phyloP scores from a whole-genome alignment of 2,888 invertebrate genomes.

The Ichneumon xanthorius region DNA sequence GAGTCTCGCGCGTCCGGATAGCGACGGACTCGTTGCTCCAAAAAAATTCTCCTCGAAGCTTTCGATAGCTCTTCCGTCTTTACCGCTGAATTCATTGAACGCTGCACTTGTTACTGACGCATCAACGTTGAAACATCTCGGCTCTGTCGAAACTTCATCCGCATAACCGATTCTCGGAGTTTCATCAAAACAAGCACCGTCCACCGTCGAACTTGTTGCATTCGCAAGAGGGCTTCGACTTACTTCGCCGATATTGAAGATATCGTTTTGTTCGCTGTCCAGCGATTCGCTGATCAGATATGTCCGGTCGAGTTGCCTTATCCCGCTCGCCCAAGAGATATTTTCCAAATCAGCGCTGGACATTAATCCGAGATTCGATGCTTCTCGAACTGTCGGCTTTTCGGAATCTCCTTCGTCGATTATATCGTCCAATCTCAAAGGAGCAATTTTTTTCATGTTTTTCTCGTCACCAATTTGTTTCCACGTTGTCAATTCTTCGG shows the following conservation, averaged over 20 bases:
- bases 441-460: conserved; percentile 4
- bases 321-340: conserved; percentile 48
- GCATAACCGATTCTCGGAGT: conserved; percentile 3
- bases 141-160: background rate
- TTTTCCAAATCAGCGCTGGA: conserved; percentile 3
- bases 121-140: background rate
- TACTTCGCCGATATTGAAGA: background rate
- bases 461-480: conserved; percentile 71
- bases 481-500: conserved; percentile 73
- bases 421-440: conserved; percentile 31
- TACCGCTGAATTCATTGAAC: background rate
- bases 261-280: conserved; percentile 37
- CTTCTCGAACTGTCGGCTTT: background rate
- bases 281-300: conserved; percentile 70
- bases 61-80: background rate
- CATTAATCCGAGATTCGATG: conserved; percentile 11
- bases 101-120: background rate
- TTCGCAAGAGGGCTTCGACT: conserved; percentile 17
- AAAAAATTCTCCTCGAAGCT: background rate
- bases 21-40: background rate
- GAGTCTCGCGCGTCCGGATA: conserved; percentile 18
- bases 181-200: conserved; percentile 4
- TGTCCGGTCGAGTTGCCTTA: conserved; percentile 70
- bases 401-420: background rate
- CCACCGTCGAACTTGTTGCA: background rate